Evolutionary conservation across 2,888 invertebrate species (phyloP), one percentile per base, ranked within the genome.

Genomic region (Leucania comma): DNA sequence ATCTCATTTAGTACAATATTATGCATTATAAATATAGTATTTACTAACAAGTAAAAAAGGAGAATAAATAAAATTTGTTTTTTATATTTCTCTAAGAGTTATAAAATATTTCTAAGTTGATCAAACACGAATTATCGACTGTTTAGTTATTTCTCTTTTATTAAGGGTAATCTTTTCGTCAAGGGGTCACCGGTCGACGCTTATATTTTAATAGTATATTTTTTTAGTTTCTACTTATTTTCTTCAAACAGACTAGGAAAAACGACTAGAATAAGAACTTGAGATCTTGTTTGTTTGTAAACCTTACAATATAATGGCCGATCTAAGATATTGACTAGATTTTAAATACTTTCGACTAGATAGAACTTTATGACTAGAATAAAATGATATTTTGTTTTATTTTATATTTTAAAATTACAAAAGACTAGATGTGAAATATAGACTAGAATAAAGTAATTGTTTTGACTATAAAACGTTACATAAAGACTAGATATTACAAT

Each of bases 301-400:
- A 29, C 20, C 26, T 9, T 29, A 29, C 8, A 26, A 38, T n/a
- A 17, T 38, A 29, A 50, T 14, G 10, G 38, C 14, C 48, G 20
- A 53, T 42, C 17, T 56, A 60, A n/a, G 14, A 29, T 1, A 51
- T 20, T 70, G 63, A 75, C 76, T 75, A 70, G 58, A 63, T 58
- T 42, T 29, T 10, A 24, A 26, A 14, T 46, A 35, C n/a, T 53
- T 0, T 12, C 38, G 42, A 60, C 29, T 56, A 60, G 54, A 60
- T 8, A 22, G 12, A 58, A 1, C 3, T 22, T 38, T n/a, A 32
- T 56, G 60, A 51, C 75, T 61, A 60, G 32, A 42, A 35, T 12
- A 14, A 46, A 69, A 24, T 17, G 26, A 8, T 50, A 2, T 24
- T 29, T 72, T 53, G 4, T 20, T 73, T 51, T 3, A 42, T 14